A percentile compares a stretch with the other conserved stretches of the same genome.
Evolutionary conservation across 2,113 vertebrate species (phyloP).

Genomic region (Burhinus oedicnemus): DNA sequence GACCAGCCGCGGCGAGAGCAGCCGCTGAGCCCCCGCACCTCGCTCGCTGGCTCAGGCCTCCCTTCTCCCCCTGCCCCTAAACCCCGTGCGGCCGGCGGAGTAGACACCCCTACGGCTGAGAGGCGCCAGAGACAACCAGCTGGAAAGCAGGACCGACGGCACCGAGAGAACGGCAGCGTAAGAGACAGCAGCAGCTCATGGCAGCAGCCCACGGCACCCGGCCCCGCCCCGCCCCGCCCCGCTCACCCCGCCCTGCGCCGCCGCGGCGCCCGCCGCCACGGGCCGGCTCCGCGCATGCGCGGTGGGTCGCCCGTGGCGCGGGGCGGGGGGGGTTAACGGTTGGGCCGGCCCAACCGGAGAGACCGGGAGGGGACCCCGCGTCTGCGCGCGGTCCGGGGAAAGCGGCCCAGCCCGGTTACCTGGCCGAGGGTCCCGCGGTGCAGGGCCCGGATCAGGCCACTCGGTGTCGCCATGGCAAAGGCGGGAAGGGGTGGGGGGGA

Average conservation of each 20-base stretch:
- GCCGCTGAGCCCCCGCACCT: not conserved
- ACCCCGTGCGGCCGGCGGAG: not conserved
- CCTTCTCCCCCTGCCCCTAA: not conserved
- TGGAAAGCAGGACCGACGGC: rapidly evolving
- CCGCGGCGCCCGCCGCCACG: too few relatives aligned
- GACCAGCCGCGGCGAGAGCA: not conserved
- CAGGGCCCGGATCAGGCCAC: constrained; percentile 20
- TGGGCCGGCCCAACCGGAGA: too few relatives aligned
- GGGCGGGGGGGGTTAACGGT: not conserved
- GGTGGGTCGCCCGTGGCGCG: too few relatives aligned
- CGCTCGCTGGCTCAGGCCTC: not conserved
- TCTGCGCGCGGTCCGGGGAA: too few relatives aligned
- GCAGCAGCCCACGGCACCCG: rapidly evolving
- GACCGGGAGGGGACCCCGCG: too few relatives aligned
- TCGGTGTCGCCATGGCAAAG: constrained; percentile 41
- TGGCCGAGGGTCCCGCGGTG: constrained; percentile 28
- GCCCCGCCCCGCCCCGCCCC: too few relatives aligned
- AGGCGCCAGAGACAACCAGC: rapidly evolving
- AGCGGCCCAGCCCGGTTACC: not conserved
- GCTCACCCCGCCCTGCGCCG: not conserved
- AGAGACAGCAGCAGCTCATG: too few relatives aligned
- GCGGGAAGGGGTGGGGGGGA: not conserved
- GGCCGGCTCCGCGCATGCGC: too few relatives aligned
- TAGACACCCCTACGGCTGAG: too few relatives aligned
- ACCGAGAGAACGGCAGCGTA: rapidly evolving